Conservation (phyloP, 2,113 vertebrate genomes). For the Anhinga rufa region DNA sequence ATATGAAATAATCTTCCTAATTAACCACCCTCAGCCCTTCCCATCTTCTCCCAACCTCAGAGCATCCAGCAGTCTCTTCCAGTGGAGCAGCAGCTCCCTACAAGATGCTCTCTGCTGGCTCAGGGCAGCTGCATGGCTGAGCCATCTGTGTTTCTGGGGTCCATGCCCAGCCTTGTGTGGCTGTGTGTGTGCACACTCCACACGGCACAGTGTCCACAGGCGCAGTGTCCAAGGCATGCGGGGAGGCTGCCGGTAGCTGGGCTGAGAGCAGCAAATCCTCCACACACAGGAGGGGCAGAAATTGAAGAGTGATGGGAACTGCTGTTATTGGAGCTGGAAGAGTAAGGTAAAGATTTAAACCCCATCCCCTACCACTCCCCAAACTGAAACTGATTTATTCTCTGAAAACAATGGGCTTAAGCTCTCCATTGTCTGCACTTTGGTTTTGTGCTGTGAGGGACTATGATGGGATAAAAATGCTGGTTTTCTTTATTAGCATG, state of each 20-base stretch:
- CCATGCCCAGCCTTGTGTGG: not conserved
- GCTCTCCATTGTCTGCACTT: not conserved
- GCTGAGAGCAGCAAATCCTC: not conserved
- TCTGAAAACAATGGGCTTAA: slow-evolving; percentile 17
- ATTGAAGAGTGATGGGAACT: not conserved
- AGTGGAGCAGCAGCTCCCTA: not conserved
- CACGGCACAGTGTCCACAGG: not conserved
- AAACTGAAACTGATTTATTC: not conserved
- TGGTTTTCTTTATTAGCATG: not conserved
- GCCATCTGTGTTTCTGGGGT: not conserved
- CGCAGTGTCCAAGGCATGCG: not conserved
- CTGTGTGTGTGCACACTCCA: not conserved
- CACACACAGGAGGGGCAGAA: not conserved
- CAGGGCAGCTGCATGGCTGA: not conserved
- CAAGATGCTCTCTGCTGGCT: not conserved
- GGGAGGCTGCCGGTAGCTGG: not conserved
- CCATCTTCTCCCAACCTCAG: not conserved
- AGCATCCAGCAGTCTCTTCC: not conserved
- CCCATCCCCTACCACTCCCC: not conserved
- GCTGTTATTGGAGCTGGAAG: not conserved
- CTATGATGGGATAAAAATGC: not conserved
- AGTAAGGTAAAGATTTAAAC: not conserved
- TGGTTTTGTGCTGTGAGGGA: not conserved
- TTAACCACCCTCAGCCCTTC: not conserved
- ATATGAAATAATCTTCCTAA: not conserved